These are phyloP conservation scores for Steinernema khuongi DNA, from an alignment of 1,140 invertebrate species.

Conservation along the genomic window DNA sequence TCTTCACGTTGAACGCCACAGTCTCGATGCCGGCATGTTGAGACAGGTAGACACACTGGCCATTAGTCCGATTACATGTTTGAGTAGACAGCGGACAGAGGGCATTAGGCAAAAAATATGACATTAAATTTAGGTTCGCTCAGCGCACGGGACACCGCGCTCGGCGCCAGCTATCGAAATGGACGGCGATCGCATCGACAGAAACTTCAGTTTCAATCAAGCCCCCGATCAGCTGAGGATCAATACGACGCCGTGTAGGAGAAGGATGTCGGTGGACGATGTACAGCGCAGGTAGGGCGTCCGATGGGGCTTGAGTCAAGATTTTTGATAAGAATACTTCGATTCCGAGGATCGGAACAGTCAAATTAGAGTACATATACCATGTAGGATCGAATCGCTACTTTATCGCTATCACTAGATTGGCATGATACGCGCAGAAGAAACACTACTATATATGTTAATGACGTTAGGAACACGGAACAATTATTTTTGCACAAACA, in stretches of 20 bases:
- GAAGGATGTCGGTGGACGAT: not conserved
- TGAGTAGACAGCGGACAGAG: not conserved
- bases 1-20: not conserved
- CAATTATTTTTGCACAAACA: too few species aligned
- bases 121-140: not conserved
- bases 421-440: too few species aligned
- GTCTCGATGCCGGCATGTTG: not conserved
- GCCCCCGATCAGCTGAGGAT: not conserved
- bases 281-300: not conserved
- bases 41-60: not conserved
- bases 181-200: not conserved
- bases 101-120: not conserved
- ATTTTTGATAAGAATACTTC: too few species aligned
- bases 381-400: too few species aligned
- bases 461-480: too few species aligned
- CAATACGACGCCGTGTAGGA: not conserved
- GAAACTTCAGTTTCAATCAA: not conserved
- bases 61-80: not conserved
- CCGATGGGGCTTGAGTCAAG: too few species aligned
- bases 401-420: too few species aligned
- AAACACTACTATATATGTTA: too few species aligned
- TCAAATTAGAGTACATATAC: too few species aligned
- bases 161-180: not conserved
- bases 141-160: not conserved
- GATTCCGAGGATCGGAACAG: too few species aligned